These are phyloP conservation scores for Antheraea mylitta DNA, from an alignment of 1,140 invertebrate species.

Conservation along the genomic window DNA sequence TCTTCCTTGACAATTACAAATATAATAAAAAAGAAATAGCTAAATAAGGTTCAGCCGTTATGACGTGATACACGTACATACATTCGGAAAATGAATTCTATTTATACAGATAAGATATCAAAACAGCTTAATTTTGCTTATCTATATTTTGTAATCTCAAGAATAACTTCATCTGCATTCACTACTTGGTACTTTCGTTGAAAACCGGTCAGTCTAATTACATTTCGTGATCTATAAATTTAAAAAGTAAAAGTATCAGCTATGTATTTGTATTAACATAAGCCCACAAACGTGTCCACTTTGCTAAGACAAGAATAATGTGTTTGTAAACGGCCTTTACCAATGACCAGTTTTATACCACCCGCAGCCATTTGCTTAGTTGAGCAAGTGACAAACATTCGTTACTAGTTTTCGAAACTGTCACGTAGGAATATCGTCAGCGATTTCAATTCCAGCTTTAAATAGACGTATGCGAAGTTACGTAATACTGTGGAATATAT, in stretches of 20 bases:
- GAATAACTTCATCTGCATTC: no score
- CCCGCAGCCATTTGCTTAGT: conserved; percentile 15
- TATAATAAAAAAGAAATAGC: no score
- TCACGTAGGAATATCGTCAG: neutral
- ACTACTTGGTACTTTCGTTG: no score
- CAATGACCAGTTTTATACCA: conserved; percentile 17
- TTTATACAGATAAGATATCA: no score
- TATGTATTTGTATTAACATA: conserved; percentile 12
- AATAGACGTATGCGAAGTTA: neutral
- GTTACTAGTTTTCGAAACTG: neutral
- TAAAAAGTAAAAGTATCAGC: conserved; percentile 47
- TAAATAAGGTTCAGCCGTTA: no score
- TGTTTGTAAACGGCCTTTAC: conserved; percentile 51
- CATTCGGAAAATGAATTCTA: no score
- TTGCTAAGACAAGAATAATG: conserved; percentile 33
- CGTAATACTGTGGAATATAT: neutral
- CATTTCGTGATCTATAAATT: neutral
- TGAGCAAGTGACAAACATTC: conserved; percentile 1
- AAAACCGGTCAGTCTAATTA: conserved; percentile 5
- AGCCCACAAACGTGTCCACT: conserved; percentile 33
- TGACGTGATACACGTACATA: no score
- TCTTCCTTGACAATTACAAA: no score
- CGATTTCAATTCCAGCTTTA: neutral
- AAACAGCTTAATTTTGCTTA: no score
- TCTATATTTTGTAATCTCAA: no score